Percentiles rank a stretch among this genome's conserved stretches.
These are phyloP conservation scores for Rutilus rutilus DNA, from an alignment of 2,113 vertebrate genomes.

Conservation along the genomic window DNA sequence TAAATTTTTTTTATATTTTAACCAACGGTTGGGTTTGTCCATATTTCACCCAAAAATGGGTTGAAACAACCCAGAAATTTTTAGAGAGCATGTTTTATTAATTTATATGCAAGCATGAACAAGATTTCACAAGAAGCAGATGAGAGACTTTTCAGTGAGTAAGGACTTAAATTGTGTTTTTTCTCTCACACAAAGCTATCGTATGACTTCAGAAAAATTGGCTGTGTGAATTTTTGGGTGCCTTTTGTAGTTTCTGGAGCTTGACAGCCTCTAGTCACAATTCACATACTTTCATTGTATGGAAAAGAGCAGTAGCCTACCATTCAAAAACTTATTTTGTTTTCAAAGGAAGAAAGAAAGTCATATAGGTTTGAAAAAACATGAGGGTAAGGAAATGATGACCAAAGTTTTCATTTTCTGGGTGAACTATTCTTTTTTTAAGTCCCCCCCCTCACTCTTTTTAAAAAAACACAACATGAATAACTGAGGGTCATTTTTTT, in stretches of 20 bases:
- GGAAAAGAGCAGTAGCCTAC: neutral
- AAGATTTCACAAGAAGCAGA: neutral
- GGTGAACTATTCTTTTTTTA: neutral
- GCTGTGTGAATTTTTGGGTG: neutral
- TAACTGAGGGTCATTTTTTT: neutral
- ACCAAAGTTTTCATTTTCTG: neutral
- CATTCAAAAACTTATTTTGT: neutral
- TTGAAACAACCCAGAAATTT: too few relatives aligned
- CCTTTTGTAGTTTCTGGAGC: slow-evolving; percentile 12
- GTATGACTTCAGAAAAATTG: neutral
- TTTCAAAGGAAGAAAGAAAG: neutral
- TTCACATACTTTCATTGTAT: slow-evolving; percentile 2
- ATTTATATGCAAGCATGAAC: neutral
- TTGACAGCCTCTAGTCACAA: slow-evolving; percentile 10
- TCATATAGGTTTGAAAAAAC: neutral
- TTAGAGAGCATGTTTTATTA: neutral
- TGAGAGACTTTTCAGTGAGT: slow-evolving; percentile 7
- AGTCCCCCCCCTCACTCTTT: too few relatives aligned
- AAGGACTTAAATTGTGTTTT: neutral
- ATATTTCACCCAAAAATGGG: too few relatives aligned
- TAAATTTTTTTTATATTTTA: too few relatives aligned
- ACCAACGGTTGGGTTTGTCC: too few relatives aligned
- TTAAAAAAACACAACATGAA: neutral
- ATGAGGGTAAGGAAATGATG: neutral
- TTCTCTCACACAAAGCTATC: neutral